These are phyloP conservation scores for Drosophila parabipectinata DNA, from an alignment of 1,140 invertebrate species.

Conservation along the genomic window DNA sequence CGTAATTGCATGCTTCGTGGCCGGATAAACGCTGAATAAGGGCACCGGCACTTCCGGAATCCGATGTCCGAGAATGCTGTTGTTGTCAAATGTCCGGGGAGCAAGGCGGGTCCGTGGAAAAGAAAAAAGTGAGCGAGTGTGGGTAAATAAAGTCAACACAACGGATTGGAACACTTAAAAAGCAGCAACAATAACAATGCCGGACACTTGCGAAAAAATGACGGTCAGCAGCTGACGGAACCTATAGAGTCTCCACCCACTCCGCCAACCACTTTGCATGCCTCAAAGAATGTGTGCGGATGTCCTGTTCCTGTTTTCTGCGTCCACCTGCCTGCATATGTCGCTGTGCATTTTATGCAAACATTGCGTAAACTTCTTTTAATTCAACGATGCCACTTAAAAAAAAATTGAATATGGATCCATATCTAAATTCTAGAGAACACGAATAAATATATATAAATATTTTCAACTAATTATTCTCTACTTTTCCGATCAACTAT, in stretches of 20 bases:
- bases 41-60: constrained; percentile 84
- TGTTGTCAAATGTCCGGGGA: constrained; percentile 43
- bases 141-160: constrained; percentile 78
- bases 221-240: constrained; percentile 62
- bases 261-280: constrained; percentile 33
- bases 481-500: too few species aligned
- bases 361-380: constrained; percentile 82
- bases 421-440: too few species aligned
- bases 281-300: constrained; percentile 45
- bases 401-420: neutral
- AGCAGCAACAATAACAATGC: constrained; percentile 49
- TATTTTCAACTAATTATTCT: too few species aligned
- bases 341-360: constrained; percentile 77
- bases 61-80: constrained; percentile 85
- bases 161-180: constrained; percentile 75
- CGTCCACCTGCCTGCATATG: constrained; percentile 55
- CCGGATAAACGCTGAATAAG: constrained; percentile 85
- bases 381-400: constrained; percentile 45
- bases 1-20: constrained; percentile 86
- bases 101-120: constrained; percentile 6
- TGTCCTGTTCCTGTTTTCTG: constrained; percentile 18
- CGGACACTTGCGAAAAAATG: constrained; percentile 51
- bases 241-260: neutral
- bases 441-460: too few species aligned
- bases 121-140: constrained; percentile 21